These are phyloP conservation scores for Xanthorhoe spadicearia DNA, from an alignment of 2,888 invertebrate genomes.

Conservation along the genomic window DNA sequence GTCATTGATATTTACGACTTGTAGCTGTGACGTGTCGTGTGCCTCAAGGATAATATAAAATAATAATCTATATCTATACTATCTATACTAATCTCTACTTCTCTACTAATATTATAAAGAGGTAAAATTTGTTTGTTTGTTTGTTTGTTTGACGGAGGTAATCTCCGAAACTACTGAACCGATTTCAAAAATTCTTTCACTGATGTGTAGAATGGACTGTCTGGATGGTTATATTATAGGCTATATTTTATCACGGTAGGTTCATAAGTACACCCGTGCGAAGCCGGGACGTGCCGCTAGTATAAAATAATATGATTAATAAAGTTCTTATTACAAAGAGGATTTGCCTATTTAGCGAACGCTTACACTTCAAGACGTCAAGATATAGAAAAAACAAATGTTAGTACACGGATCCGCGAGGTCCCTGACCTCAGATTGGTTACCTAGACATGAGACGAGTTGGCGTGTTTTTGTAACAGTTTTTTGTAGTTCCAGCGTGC, in stretches of 20 bases:
- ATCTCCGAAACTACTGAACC: too few relatives aligned
- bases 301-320: slow-evolving; percentile 3
- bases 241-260: too few relatives aligned
- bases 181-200: too few relatives aligned
- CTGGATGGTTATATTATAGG: too few relatives aligned
- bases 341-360: slow-evolving; percentile 45
- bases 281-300: too few relatives aligned
- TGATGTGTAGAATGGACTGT: too few relatives aligned
- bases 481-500: slow-evolving; percentile 74
- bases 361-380: slow-evolving; percentile 12
- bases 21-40: neutral
- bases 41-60: slow-evolving; percentile 1
- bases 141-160: too few relatives aligned
- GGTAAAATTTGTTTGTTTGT: too few relatives aligned
- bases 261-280: too few relatives aligned
- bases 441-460: slow-evolving; percentile 61
- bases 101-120: too few relatives aligned
- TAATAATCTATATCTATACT: too few relatives aligned
- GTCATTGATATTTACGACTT: neutral
- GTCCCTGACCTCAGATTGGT: slow-evolving; percentile 73
- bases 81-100: too few relatives aligned
- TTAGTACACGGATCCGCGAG: slow-evolving; percentile 68
- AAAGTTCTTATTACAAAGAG: slow-evolving; percentile 42
- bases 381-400: slow-evolving; percentile 55
- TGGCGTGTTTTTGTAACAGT: slow-evolving; percentile 66